These are phyloP conservation scores for Agriopis aurantiaria DNA, from an alignment of 2,888 invertebrate species.

Conservation along the genomic window DNA sequence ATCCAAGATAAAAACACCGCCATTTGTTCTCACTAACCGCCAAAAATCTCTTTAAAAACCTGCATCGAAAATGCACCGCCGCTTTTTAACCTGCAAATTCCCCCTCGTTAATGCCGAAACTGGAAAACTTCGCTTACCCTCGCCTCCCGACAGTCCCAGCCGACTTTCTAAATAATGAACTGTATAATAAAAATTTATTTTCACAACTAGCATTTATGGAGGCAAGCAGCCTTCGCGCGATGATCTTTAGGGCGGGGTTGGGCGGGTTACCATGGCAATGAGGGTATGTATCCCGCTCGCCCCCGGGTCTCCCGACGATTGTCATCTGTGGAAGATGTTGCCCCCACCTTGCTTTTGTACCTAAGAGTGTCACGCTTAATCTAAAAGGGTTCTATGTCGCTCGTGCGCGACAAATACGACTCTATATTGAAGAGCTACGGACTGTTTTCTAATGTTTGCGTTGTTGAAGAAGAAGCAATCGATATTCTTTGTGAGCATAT, in stretches of 20 bases:
- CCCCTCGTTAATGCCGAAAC: conserved; percentile 67
- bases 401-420: conserved; percentile 53
- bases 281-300: conserved; percentile 75
- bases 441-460: conserved; percentile 47
- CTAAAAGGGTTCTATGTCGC: conserved; percentile 78
- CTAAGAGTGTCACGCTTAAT: conserved; percentile 71
- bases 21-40: conserved; percentile 46
- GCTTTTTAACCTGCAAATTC: conserved; percentile 51
- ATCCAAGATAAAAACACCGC: conserved; percentile 43
- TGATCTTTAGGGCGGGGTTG: conserved; percentile 77
- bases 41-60: conserved; percentile 44
- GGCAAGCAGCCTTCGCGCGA: conserved; percentile 59
- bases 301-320: conserved; percentile 78
- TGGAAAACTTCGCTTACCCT: conserved; percentile 53
- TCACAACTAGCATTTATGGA: conserved; percentile 71
- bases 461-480: conserved; percentile 53
- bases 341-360: conserved; percentile 76
- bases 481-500: conserved; percentile 62
- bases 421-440: conserved; percentile 54
- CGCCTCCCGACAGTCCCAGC: conserved; percentile 59
- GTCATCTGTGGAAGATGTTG: conserved; percentile 80
- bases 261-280: conserved; percentile 78
- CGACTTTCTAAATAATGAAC: conserved; percentile 80
- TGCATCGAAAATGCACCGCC: conserved; percentile 55
- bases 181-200: conserved; percentile 83